These are phyloP conservation scores for Leucophora obtusa DNA, from an alignment of 2,888 invertebrate genomes.

Conservation along the genomic window DNA sequence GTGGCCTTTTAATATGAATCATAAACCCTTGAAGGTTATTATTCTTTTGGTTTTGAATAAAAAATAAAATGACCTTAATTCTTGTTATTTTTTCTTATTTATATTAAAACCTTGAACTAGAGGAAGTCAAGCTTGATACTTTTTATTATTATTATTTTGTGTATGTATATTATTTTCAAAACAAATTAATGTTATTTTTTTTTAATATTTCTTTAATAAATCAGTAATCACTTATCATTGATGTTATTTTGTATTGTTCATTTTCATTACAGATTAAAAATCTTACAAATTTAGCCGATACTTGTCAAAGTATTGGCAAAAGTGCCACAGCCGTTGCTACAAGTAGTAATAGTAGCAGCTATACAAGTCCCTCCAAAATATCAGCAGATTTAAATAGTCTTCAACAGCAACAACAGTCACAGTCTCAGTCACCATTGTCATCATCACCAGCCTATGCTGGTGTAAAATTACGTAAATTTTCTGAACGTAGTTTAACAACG, in stretches of 20 bases:
- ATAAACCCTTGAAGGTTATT: constrained; percentile 39
- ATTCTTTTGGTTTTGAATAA: constrained; percentile 9
- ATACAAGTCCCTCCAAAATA: constrained; percentile 60
- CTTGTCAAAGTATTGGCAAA: constrained; percentile 62
- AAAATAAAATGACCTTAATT: constrained; percentile 31
- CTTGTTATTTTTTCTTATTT: constrained; percentile 8
- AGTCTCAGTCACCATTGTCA: constrained; percentile 44
- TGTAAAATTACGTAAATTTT: constrained; percentile 73
- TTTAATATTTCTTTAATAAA: not conserved
- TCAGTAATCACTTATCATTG: constrained; percentile 1
- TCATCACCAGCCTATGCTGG: constrained; percentile 68
- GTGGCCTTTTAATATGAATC: not conserved
- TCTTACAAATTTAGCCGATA: constrained; percentile 67
- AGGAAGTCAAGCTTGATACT: constrained; percentile 58
- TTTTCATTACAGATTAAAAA: constrained; percentile 67
- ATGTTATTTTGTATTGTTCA: constrained; percentile 7
- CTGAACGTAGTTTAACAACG: constrained; percentile 70
- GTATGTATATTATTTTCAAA: not conserved
- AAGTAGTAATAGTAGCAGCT: constrained; percentile 68
- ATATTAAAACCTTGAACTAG: constrained; percentile 56
- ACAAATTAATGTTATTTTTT: not conserved
- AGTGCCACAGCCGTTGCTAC: constrained; percentile 39
- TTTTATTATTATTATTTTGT: not conserved
- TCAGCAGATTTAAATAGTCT: constrained; percentile 12
- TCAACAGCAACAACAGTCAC: constrained; percentile 30